Evolutionary conservation across 2,888 invertebrate genomes (phyloP), one percentile per base, ranked within the genome.

Genomic region (Diaphora mendica): DNA sequence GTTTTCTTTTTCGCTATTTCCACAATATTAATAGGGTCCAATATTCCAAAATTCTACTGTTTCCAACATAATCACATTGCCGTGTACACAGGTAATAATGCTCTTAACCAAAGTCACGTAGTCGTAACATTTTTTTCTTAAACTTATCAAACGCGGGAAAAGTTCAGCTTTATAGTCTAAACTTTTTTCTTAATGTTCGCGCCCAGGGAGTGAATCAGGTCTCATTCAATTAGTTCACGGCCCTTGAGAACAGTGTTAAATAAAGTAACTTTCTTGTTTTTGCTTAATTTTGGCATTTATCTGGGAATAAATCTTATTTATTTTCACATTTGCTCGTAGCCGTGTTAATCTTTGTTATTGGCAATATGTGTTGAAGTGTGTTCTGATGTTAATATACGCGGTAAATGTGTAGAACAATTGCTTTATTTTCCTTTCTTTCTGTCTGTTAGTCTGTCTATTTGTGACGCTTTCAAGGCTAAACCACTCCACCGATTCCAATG

Each of bases 21-120:
- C n/a, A n/a, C n/a, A n/a, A n/a, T n/a, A n/a, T n/a, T n/a, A n/a
- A n/a, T n/a, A n/a, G n/a, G n/a, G n/a, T n/a, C n/a, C n/a, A n/a
- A n/a, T n/a, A n/a, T n/a, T n/a, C n/a, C n/a, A n/a, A n/a, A n/a
- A n/a, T n/a, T n/a, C n/a, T n/a, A n/a, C n/a, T n/a, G n/a, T n/a
- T n/a, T n/a, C n/a, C n/a, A n/a, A n/a, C n/a, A n/a, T n/a, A n/a
- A 77, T 82, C 64, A 72, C 48, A 77, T 75, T 62, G 3, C 20
- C 33, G 26, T 62, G 67, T 74, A 78, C 75, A 48, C 44, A 64
- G 33, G 35, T 59, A 17, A 15, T 70, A 59, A 73, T 64, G 64
- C 72, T 72, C 68, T 51, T 35, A 64, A 44, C 66, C n/a, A 42
- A 67, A 69, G 69, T 70, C n/a, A 64, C 70, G 68, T 70, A 68